Percentiles rank a stretch among this genome's conserved stretches.
phyloP scores from a whole-genome alignment of 2,797 vertebrate species.

The Gouania willdenowi region DNA sequence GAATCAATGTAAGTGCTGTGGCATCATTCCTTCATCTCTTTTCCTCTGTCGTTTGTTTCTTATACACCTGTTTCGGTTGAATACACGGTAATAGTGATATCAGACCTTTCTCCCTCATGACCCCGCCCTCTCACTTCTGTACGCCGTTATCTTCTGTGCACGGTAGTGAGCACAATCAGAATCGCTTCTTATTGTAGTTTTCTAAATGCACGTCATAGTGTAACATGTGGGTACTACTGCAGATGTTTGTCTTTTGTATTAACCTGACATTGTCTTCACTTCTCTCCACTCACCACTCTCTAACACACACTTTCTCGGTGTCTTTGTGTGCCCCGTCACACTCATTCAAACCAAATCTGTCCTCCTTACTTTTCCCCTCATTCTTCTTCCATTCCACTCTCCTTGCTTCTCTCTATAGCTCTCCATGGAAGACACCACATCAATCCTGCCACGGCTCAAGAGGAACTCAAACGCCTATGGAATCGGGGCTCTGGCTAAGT shows the following conservation, averaged over 20 bases:
- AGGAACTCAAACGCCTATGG: slow-evolving; percentile 97
- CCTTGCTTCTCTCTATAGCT: slow-evolving; percentile 80
- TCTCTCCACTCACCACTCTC: slow-evolving; percentile 69
- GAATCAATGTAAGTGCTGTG: slow-evolving; percentile 93
- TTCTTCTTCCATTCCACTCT: slow-evolving; percentile 50
- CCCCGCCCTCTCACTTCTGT: slow-evolving; percentile 35
- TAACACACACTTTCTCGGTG: slow-evolving; percentile 78
- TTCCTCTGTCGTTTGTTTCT: slow-evolving; percentile 22
- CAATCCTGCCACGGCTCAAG: slow-evolving; percentile 94
- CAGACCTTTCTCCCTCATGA: slow-evolving; percentile 20
- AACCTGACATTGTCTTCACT: slow-evolving; percentile 61
- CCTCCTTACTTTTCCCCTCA: slow-evolving; percentile 24
- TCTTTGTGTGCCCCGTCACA: slow-evolving; percentile 59
- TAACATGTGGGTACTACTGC: slow-evolving; percentile 32
- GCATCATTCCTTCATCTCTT: slow-evolving; percentile 64
- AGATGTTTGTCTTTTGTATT: slow-evolving; percentile 42
- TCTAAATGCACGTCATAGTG: slow-evolving; percentile 13
- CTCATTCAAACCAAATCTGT: slow-evolving; percentile 49
- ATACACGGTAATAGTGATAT: slow-evolving; percentile 57
- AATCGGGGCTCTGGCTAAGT: slow-evolving; percentile 98
- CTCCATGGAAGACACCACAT: slow-evolving; percentile 99
- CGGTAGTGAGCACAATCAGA: slow-evolving; percentile 50
- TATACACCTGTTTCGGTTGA: slow-evolving; percentile 49
- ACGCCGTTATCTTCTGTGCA: slow-evolving; percentile 38
- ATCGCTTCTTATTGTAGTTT: slow-evolving; percentile 13